A percentile compares a stretch with the other conserved stretches of the same genome.
phyloP scores from a whole-genome alignment of 2,113 vertebrate genomes.

The Paramisgurnus dabryanus region DNA sequence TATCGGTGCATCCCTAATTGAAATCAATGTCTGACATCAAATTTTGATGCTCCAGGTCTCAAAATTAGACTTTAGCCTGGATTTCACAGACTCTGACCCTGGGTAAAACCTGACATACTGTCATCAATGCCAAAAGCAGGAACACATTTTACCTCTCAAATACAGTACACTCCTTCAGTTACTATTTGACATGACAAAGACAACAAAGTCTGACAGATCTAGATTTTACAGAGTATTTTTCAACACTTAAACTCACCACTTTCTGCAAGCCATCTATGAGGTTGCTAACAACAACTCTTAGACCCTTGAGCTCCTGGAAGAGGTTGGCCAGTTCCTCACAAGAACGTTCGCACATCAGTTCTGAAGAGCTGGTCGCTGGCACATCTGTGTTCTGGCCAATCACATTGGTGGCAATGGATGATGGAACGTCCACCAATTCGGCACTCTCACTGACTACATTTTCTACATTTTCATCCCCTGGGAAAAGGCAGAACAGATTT shows the following conservation, averaged over 20 bases:
- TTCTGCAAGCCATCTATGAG: constrained; percentile 85
- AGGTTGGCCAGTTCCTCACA: constrained; percentile 87
- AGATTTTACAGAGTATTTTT: not conserved
- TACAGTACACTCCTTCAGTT: not conserved
- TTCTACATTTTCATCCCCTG: constrained; percentile 79
- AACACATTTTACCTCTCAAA: not conserved
- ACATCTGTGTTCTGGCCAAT: constrained; percentile 67
- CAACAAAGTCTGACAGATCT: not conserved
- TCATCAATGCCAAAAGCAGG: not conserved
- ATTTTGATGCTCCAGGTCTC: too few species aligned
- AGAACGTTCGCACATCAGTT: constrained; percentile 82
- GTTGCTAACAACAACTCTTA: constrained; percentile 83
- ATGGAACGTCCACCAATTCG: constrained; percentile 77
- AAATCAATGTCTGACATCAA: too few species aligned
- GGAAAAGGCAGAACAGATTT: constrained; percentile 28
- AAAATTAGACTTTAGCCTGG: too few species aligned
- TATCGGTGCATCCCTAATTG: too few species aligned
- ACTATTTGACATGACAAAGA: not conserved
- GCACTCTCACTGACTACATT: constrained; percentile 78
- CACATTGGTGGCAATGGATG: constrained; percentile 65
- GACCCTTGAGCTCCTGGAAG: constrained; percentile 86
- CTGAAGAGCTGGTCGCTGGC: constrained; percentile 55
- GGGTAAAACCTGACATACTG: not conserved
- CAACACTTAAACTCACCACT: constrained; percentile 78
- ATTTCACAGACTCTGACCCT: too few species aligned